Evolutionary conservation across 1,140 invertebrate species (phyloP), one percentile per base, ranked within the genome.

Genomic region (Diploscapter pachys): DNA sequence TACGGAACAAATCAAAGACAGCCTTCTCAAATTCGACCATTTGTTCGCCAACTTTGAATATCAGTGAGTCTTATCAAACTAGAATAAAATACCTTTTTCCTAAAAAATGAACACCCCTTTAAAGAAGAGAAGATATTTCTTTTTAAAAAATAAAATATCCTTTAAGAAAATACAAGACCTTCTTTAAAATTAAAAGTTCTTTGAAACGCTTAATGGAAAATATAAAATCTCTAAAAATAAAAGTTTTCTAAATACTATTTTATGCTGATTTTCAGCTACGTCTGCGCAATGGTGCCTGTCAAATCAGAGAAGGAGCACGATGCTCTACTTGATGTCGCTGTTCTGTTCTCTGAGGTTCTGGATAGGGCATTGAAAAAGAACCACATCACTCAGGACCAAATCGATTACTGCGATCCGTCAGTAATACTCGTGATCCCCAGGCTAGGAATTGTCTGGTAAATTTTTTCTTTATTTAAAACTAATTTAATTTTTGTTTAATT

Each of bases 381-480:
- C 2, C 88, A 97, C 48, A 88, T 98, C 2, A 92, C 90, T 62
- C 93, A 96, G 87, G 94, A 97, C 50, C 93, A 93, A 89, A 93
- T 99, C 48, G 96, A 99, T 86, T 92, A 94, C 78, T 98, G 93
- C 87, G 96, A 99, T 86, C 96, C 96, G 8, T 93, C 93, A 0
- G 87, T 98, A 5, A 99, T 99, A 95, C 98, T 99, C 87, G 96
- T 95, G 4, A 96, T 99, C 83, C 96, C 96, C 2, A 89, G 96
- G n/a, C 87, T 99, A 79, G 95, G 96, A 6, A 98, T 98, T 80
- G 93, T 98, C 61, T 87, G 88, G 88, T 89, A 81, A 77, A 81
- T 79, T 59, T 53, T 66, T 55, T 63, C 31, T 31, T 31, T 31
- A 31, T 31, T 31, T 31, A 31, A 31, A 31, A 31, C 1, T 31